These are phyloP conservation scores for Rhyacophila evoluta DNA, from an alignment of 2,888 invertebrate genomes.

Conservation along the genomic window DNA sequence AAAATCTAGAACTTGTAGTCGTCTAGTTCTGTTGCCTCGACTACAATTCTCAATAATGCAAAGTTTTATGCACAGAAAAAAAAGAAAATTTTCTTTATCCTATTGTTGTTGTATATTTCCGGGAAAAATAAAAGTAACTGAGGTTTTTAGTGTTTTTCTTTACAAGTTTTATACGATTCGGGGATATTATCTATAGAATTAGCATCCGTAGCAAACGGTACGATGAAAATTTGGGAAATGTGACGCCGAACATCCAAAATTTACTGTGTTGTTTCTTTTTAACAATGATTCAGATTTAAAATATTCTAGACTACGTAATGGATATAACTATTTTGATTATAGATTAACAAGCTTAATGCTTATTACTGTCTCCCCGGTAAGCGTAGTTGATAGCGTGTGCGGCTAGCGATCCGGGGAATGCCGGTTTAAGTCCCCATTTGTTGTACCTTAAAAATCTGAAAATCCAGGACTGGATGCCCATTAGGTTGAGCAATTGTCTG, in stretches of 20 bases:
- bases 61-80: neutral
- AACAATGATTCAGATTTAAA: neutral
- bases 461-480: no score
- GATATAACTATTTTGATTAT: no score
- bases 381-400: no score
- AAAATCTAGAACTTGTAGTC: no score
- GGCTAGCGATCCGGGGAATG: no score
- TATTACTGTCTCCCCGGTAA: no score
- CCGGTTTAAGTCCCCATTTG: no score
- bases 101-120: slow-evolving; percentile 9
- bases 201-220: neutral
- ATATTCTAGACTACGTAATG: no score
- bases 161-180: neutral
- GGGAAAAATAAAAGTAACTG: slow-evolving; percentile 1
- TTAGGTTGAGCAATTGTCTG: no score
- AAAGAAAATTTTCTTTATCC: neutral
- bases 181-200: slow-evolving; percentile 17
- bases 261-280: neutral
- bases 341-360: no score
- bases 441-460: no score
- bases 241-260: neutral
- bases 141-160: slow-evolving; percentile 8
- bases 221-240: neutral
- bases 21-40: neutral
- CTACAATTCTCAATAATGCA: no score